Evolutionary conservation across 2,888 invertebrate species (phyloP).

Genomic region (Tachina lurida): DNA sequence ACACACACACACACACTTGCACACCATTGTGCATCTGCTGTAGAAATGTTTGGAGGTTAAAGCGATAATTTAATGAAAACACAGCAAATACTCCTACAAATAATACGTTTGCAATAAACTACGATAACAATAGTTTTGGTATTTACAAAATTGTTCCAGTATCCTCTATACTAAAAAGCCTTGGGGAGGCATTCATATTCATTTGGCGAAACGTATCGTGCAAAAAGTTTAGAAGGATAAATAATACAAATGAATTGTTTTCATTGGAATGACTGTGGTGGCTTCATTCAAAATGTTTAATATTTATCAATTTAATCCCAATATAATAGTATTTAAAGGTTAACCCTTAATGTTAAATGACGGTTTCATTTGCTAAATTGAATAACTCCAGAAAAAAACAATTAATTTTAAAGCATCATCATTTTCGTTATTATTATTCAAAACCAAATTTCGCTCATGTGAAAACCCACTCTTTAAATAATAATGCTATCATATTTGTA

Average conservation of each 20-base stretch:
- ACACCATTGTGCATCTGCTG: background rate
- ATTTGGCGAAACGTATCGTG: background rate
- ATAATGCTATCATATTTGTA: too few species aligned
- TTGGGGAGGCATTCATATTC: background rate
- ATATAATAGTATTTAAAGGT: too few species aligned
- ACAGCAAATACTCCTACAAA: constrained; percentile 16
- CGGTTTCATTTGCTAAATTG: too few species aligned
- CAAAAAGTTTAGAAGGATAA: background rate
- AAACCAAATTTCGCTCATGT: background rate
- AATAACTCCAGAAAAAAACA: too few species aligned
- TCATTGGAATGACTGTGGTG: background rate
- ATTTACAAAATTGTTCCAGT: constrained; percentile 36
- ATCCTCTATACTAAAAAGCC: constrained; percentile 15
- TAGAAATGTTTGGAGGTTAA: constrained; percentile 57
- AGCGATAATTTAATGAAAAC: constrained; percentile 63
- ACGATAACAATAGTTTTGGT: constrained; percentile 21
- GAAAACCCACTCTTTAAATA: background rate
- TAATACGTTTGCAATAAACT: background rate
- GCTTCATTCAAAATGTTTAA: too few species aligned
- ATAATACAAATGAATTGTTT: background rate
- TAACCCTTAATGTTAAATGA: too few species aligned
- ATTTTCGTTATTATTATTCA: too few species aligned
- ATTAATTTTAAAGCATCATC: too few species aligned
- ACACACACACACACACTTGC: background rate
- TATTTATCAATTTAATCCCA: too few species aligned